These are phyloP conservation scores for Macrotis lagotis DNA, from an alignment of 2,113 vertebrate species.

Conservation along the genomic window DNA sequence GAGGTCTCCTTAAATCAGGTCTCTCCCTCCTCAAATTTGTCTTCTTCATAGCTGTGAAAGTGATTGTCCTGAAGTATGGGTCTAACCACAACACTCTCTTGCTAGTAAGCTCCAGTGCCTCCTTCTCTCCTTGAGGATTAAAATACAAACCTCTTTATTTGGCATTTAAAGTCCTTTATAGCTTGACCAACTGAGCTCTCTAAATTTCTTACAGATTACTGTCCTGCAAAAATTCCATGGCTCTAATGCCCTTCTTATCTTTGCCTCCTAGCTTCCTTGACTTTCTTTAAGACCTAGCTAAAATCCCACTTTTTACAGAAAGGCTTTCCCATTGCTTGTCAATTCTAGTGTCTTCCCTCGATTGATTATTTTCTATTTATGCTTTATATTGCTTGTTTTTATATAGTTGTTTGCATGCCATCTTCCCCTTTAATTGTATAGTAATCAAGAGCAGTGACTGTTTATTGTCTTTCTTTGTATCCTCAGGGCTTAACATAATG, in stretches of 20 bases:
- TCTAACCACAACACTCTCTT: not conserved
- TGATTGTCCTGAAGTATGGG: not conserved
- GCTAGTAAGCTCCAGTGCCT: not conserved
- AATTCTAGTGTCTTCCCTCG: not conserved
- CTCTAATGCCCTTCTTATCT: not conserved
- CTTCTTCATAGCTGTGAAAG: not conserved
- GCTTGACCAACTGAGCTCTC: not conserved
- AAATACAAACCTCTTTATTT: not conserved
- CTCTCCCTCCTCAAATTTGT: not conserved
- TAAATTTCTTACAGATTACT: not conserved
- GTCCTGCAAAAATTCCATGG: not conserved
- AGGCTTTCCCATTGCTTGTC: not conserved
- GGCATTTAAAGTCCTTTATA: not conserved
- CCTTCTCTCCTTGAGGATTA: not conserved
- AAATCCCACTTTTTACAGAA: not conserved
- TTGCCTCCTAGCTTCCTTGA: not conserved
- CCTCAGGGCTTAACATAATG: not conserved
- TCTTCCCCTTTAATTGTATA: not conserved
- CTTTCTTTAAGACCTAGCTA: not conserved
- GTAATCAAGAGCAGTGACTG: not conserved
- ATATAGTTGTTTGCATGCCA: not conserved
- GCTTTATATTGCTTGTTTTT: not conserved
- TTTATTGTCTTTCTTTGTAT: not conserved
- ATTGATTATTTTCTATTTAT: not conserved
- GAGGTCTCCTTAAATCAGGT: not conserved